Conservation (phyloP, 2,797 vertebrate species). For the Sebastes iracundus region DNA sequence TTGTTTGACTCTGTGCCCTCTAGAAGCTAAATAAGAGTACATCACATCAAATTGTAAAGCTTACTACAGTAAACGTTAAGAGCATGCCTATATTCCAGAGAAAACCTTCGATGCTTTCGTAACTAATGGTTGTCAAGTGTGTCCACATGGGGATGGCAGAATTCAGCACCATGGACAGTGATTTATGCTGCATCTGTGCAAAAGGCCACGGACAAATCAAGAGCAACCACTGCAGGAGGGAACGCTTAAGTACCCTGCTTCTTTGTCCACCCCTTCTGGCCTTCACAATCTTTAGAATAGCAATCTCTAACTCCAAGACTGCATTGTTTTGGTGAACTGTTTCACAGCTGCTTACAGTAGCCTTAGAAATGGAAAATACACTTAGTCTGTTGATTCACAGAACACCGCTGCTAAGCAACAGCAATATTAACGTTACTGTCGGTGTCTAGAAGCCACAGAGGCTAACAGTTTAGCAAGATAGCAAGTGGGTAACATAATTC, state of each 20-base stretch:
- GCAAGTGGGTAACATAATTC: too few relatives aligned
- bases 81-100: conserved; percentile 12
- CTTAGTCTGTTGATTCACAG: not conserved
- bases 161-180: conserved; percentile 51
- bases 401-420: too few relatives aligned
- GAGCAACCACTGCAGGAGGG: conserved; percentile 50
- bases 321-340: conserved; percentile 17
- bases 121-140: conserved; percentile 45
- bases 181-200: conserved; percentile 28
- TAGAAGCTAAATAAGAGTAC: conserved; percentile 4
- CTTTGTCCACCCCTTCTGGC: conserved; percentile 23
- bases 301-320: conserved; percentile 10
- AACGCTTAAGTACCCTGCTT: conserved; percentile 32
- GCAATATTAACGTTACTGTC: too few relatives aligned
- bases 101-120: conserved; percentile 11
- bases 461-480: too few relatives aligned
- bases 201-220: conserved; percentile 62
- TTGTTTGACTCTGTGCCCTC: not conserved
- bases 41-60: conserved; percentile 16
- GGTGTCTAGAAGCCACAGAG: too few relatives aligned
- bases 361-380: not conserved
- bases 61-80: conserved; percentile 1
- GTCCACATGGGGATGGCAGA: conserved; percentile 11
- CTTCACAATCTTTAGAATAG: conserved; percentile 40
- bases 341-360: not conserved